phyloP scores from a whole-genome alignment of 2,888 invertebrate species.

The Oligia fasciuncula region DNA sequence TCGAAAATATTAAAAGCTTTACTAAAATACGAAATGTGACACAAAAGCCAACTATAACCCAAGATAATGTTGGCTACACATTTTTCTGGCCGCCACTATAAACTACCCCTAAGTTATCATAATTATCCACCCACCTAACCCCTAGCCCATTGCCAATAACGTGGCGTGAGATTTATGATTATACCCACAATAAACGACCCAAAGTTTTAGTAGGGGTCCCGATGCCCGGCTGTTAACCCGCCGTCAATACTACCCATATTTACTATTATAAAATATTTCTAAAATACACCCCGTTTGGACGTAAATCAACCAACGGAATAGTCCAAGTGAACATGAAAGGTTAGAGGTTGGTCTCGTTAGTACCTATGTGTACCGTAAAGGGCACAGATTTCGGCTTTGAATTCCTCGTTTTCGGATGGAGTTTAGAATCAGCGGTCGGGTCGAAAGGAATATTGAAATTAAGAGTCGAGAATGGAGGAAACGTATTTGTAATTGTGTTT shows the following conservation, averaged over 20 bases:
- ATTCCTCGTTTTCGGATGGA: slow-evolving; percentile 43
- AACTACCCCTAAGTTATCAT: slow-evolving; percentile 71
- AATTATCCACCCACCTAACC: slow-evolving; percentile 73
- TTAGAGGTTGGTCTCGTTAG: slow-evolving; percentile 58
- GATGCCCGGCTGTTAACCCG: slow-evolving; percentile 71
- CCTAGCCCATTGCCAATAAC: slow-evolving; percentile 74
- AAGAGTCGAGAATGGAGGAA: slow-evolving; percentile 21
- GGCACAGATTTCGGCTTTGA: slow-evolving; percentile 51
- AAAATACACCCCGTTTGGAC: slow-evolving; percentile 61
- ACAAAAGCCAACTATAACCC: slow-evolving; percentile 4
- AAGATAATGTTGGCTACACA: slow-evolving; percentile 31
- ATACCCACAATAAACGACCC: slow-evolving; percentile 76
- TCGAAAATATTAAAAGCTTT: background rate
- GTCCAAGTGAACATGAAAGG: slow-evolving; percentile 60
- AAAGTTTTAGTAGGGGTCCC: slow-evolving; percentile 73
- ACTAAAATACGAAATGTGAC: background rate
- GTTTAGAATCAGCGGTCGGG: slow-evolving; percentile 45
- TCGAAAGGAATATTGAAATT: slow-evolving; percentile 46
- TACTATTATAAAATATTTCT: slow-evolving; percentile 67
- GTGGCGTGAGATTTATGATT: slow-evolving; percentile 78
- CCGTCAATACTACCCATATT: slow-evolving; percentile 68
- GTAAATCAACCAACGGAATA: slow-evolving; percentile 63
- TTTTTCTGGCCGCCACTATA: slow-evolving; percentile 43
- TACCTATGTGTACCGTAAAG: slow-evolving; percentile 41
- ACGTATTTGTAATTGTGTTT: slow-evolving; percentile 9